Evolutionary conservation across 2,888 invertebrate species (phyloP), one percentile per base, ranked within the genome.

Genomic region (Hypselothyrea guttata): DNA sequence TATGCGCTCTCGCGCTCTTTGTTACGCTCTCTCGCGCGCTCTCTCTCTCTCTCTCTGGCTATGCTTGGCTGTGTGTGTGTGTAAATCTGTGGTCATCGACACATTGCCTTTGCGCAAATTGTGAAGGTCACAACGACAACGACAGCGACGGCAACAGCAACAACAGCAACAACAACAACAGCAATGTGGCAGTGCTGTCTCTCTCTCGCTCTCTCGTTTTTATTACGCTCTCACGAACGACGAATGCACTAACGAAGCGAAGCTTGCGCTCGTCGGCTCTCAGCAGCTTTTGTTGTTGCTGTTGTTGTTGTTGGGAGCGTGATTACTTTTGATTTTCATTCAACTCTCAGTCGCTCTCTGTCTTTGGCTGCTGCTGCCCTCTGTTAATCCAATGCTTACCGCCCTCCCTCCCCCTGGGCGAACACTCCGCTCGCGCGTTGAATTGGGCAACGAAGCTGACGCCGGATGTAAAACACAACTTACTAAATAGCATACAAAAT

Each of bases 41-140:
- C 34, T 53, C 16, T 38, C 34, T 52, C 41, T 49, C 35, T 49
- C 13, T 52, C 28, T 9, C 22, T 45, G 35, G 45, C 31, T 37
- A 22, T 51, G 22, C 48, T 16, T 16, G 34, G 35, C 27, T 64
- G 67, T 63, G 41, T 66, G 49, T 58, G 45, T 55, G 57, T 69
- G 49, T 55, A 81, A 88, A 87, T 86, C 87, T 88, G 89, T 90
- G 90, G 90, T 90, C 90, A 90, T 90, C 90, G 90, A 90, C 90
- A 90, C 90, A 90, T 90, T 90, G 90, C 88, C 90, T 90, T 90
- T 90, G 90, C 90, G 88, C 89, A 88, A 90, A 90, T 89, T 90
- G 87, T 90, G 90, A 90, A 90, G 90, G 90, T 90, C 90, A 90
- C 89, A 89, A 89, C 89, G 87, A 89, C 89, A 89, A 65, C 81